These are phyloP conservation scores for Mionectes olivaceus DNA, from an alignment of 2,797 vertebrate genomes.

Conservation along the genomic window DNA sequence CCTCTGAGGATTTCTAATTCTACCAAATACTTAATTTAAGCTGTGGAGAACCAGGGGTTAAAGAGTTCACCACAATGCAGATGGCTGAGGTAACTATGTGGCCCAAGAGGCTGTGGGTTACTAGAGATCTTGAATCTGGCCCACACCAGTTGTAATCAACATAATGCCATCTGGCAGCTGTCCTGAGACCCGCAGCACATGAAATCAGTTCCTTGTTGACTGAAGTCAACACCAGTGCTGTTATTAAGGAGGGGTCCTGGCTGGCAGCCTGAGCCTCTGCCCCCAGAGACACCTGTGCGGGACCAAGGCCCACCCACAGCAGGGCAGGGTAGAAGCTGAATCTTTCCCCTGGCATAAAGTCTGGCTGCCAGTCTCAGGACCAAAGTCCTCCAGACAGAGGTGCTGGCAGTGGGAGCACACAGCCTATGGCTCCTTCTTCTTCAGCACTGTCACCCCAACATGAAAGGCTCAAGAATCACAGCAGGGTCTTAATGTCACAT, in stretches of 20 bases:
- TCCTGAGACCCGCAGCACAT: not conserved
- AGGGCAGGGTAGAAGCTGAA: not conserved
- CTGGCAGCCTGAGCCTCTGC: conserved; percentile 28
- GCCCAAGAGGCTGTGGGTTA: conserved; percentile 7
- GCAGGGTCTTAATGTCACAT: conserved; percentile 7
- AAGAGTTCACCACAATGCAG: conserved; percentile 26
- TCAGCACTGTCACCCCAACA: not conserved
- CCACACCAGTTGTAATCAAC: conserved; percentile 21
- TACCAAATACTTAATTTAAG: not conserved
- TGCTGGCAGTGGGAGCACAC: not conserved
- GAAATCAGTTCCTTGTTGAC: conserved; percentile 35
- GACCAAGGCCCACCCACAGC: not conserved
- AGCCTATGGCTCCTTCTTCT: not conserved
- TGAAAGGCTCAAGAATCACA: conserved; percentile 14
- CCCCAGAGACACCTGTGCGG: not conserved
- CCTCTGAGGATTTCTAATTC: conserved; percentile 10
- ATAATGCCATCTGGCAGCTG: conserved; percentile 57
- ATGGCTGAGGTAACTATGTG: not conserved
- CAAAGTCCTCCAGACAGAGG: not conserved
- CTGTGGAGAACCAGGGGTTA: conserved; percentile 33
- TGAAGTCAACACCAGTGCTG: not conserved
- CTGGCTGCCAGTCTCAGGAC: not conserved
- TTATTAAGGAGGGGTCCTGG: not conserved
- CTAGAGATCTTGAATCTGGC: conserved; percentile 6
- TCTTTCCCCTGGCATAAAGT: not conserved